phyloP scores from a whole-genome alignment of 2,888 invertebrate species.

The Agrotis exclamationis region DNA sequence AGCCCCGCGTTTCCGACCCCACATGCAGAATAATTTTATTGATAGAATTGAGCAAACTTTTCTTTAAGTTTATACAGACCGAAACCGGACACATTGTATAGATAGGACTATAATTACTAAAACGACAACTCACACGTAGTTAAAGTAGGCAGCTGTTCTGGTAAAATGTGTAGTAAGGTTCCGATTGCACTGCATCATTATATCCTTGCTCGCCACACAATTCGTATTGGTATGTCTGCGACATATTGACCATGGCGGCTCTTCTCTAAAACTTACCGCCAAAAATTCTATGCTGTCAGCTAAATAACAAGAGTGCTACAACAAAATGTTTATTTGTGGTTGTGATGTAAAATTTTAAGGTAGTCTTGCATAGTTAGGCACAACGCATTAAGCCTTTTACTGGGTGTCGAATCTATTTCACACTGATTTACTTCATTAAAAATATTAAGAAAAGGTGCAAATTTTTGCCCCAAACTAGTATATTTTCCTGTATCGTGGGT shows the following conservation, averaged over 20 bases:
- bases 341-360: neutral
- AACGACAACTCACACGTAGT: constrained; percentile 76
- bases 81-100: too few species aligned
- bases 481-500: too few species aligned
- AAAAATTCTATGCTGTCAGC: constrained; percentile 76
- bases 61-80: too few species aligned
- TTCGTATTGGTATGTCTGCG: constrained; percentile 38
- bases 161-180: constrained; percentile 64
- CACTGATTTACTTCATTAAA: too few species aligned
- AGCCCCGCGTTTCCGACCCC: too few species aligned
- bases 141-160: constrained; percentile 73
- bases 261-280: constrained; percentile 64
- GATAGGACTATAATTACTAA: neutral
- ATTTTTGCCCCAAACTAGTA: too few species aligned
- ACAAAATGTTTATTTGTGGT: constrained; percentile 26
- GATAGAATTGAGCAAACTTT: too few species aligned
- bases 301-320: constrained; percentile 76
- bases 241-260: constrained; percentile 76
- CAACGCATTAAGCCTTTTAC: too few species aligned
- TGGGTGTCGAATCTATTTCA: too few species aligned
- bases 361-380: too few species aligned
- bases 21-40: too few species aligned
- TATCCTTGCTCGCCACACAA: constrained; percentile 71
- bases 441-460: too few species aligned
- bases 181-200: constrained; percentile 69